Conservation (phyloP, 1,140 invertebrate genomes). For the Tribolium castaneum region DNA sequence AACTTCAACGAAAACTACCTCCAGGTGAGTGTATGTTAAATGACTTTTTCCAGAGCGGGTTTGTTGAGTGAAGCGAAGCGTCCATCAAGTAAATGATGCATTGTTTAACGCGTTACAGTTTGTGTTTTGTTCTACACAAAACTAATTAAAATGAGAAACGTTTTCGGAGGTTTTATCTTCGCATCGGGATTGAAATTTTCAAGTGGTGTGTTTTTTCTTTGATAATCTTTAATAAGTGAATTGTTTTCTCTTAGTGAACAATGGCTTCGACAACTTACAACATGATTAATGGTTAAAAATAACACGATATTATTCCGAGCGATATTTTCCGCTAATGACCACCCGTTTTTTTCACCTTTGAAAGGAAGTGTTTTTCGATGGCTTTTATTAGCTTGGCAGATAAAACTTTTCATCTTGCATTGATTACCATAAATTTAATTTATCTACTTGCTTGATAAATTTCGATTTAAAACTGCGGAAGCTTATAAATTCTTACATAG, state of each 20-base stretch:
- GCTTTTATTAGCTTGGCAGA: no score
- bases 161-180: background rate
- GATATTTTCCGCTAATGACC: no score
- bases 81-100: background rate
- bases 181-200: background rate
- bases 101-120: background rate
- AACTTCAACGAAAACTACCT: conserved; percentile 25
- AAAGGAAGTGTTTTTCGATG: no score
- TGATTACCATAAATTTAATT: conserved; percentile 1
- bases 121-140: background rate
- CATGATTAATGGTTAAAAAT: background rate
- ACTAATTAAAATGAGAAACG: background rate
- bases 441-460: background rate
- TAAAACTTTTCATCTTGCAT: background rate
- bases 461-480: background rate
- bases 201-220: background rate
- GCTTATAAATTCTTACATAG: background rate
- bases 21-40: conserved; percentile 11
- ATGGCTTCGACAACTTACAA: background rate
- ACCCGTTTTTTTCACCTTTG: no score
- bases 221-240: background rate
- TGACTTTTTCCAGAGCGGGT: background rate
- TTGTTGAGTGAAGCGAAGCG: background rate
- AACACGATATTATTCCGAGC: no score
- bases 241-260: background rate